Conservation (phyloP, 2,113 vertebrate genomes). For the Channa argus region DNA sequence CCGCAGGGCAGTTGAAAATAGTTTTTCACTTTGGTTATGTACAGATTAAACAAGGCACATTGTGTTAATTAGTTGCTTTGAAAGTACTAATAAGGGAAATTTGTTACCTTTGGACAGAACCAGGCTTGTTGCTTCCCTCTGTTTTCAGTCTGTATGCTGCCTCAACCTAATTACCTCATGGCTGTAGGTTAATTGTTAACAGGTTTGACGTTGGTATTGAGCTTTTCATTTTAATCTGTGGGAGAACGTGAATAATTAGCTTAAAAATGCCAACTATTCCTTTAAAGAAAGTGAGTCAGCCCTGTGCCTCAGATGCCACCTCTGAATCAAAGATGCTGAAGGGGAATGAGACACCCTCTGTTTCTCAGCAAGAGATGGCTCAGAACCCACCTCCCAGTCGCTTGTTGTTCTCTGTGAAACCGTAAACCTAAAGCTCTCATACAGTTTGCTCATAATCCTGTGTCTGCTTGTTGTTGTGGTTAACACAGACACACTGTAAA, state of each 20-base stretch:
- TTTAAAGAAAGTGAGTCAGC: not conserved
- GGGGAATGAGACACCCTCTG: slow-evolving; percentile 17
- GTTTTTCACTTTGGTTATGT: not conserved
- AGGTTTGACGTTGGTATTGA: not conserved
- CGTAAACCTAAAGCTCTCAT: not conserved
- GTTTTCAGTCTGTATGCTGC: not conserved
- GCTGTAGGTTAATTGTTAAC: not conserved
- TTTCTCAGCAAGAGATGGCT: not conserved
- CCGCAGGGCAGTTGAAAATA: too few relatives aligned
- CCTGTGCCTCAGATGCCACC: not conserved
- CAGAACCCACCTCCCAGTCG: slow-evolving; percentile 2
- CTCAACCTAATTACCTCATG: not conserved
- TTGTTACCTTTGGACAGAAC: too few relatives aligned
- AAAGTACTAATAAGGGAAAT: not conserved
- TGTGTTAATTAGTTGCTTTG: not conserved
- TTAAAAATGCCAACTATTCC: not conserved
- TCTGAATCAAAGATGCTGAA: slow-evolving; percentile 27
- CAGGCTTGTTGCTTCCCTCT: not conserved
- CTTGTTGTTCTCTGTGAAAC: not conserved
- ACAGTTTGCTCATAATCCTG: not conserved
- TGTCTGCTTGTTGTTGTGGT: not conserved
- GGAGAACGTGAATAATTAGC: too few relatives aligned
- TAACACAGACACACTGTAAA: slow-evolving; percentile 27
- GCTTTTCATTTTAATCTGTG: not conserved
- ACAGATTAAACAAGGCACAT: rapidly evolving